Base-by-base conservation (phyloP, 2,888 invertebrate species). In the Abrostola tripartita region DNA sequence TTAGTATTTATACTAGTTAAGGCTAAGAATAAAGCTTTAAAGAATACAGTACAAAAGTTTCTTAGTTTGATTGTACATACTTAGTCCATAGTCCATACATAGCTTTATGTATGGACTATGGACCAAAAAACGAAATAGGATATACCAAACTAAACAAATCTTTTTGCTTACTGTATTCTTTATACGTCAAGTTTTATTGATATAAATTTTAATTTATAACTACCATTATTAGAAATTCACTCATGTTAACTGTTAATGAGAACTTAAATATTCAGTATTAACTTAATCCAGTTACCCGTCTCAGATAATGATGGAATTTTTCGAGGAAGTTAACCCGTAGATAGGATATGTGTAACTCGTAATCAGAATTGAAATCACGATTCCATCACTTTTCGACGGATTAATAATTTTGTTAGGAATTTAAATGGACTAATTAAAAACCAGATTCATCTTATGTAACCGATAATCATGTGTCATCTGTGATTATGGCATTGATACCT, bases 371-470 rank as follows among this genome's bases (percentile, higher is more conserved):
- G 1, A 37, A 51, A 53, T 55, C n/a, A 36, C 12, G n/a, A 11
- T 55, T 52, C 35, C 8, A 53, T 65, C 35, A 37, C n/a, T 52
- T 65, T 37, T 36, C 42, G 11, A 11, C 41, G 24, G 52, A 59
- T 55, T 37, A 41, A 62, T 56, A 61, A 71, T n/a, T 57, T 60
- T 42, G 10, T 38, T 36, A 47, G 24, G 24, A 56, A 52, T 42
- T 41, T 40, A 50, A 50, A 53, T 37, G 8, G 8, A 56, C 35
- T 12, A 52, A 52, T 62, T 7, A 49, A 14, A 54, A 53, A 54
- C 24, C 12, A 36, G 44, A 47, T 51, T 8, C 37, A 9, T 42
- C 0, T 35, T 24, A 61, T 37, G n/a, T 10, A 12, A 44, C 6
- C 37, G 37, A 51, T 47, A 38, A 62, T 61, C 47, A 38, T 12